These are phyloP conservation scores for Lagorchestes hirsutus DNA, from an alignment of 2,797 vertebrate species.

Conservation along the genomic window DNA sequence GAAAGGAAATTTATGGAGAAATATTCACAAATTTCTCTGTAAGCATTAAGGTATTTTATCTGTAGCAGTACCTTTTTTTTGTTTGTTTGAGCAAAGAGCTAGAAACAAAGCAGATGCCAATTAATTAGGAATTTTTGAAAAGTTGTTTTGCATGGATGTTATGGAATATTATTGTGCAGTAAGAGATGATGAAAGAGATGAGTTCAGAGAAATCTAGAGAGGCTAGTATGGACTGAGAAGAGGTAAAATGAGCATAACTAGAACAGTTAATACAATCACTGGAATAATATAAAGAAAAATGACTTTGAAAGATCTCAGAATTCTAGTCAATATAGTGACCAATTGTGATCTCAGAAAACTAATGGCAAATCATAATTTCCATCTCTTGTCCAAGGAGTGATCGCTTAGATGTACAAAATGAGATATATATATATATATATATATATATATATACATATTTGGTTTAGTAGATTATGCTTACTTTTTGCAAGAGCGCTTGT, in stretches of 20 bases:
- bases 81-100: neutral
- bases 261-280: neutral
- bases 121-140: neutral
- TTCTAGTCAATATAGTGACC: neutral
- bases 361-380: neutral
- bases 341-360: neutral
- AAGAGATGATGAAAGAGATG: neutral
- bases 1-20: neutral
- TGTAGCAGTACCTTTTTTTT: neutral
- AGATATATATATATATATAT: neutral
- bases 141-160: slow-evolving; percentile 3
- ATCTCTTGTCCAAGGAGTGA: neutral
- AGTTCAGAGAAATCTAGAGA: neutral
- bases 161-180: neutral
- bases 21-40: neutral
- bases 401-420: neutral
- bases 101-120: neutral
- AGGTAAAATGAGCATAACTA: neutral
- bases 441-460: neutral
- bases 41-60: neutral
- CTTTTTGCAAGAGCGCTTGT: neutral
- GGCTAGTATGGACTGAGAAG: neutral
- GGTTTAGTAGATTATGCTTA: neutral
- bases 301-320: neutral
- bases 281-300: neutral